Evolutionary conservation across 2,797 vertebrate genomes (phyloP), one percentile per base, ranked within the genome.

Genomic region (Avahi laniger): DNA sequence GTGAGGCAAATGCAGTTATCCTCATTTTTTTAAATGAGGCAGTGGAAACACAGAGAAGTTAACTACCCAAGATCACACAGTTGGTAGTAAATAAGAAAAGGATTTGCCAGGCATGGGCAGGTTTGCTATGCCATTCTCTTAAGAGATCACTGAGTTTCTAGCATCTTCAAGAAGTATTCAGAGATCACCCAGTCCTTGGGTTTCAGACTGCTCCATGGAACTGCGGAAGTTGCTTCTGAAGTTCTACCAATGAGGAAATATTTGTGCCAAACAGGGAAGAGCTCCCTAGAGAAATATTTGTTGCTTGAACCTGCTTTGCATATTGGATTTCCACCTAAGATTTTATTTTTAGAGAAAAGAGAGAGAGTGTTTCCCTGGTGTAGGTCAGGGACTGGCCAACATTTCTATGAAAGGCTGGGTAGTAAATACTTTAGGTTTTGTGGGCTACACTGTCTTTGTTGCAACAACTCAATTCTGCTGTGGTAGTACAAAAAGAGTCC

Each of bases 291-390:
- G 57, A 67, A 91, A 85, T 82, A 81, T 61, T 28, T 78, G 30
- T 88, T 95, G 15, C 81, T 82, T 52, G 43, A 75, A 72, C 50
- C 30, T 89, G 18, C 78, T 88, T 92, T 85, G 63, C 26, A 57
- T 85, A 73, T 85, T 92, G 50, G 24, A 70, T 95, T 79, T 92
- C 63, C 63, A 85, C 28, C 5, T 65, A 61, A 38, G 41, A 41
- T 38, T 96, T 92, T 88, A 50, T 48, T 91, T 92, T 72, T 70
- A 87, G 84, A 92, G 13, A 78, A 81, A 88, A 72, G 57, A 88
- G 41, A 82, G 41, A 80, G 54, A 72, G n/a, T 24, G 6, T 93
- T 91, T 65, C 18, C 17, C 15, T 67, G 18, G 57, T 54, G 24
- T 84, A 83, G 17, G 22, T 95, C 30, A 69, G 24, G 22, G 57